Conservation (phyloP, 1,140 invertebrate genomes). For the Steinernema feltiae region DNA sequence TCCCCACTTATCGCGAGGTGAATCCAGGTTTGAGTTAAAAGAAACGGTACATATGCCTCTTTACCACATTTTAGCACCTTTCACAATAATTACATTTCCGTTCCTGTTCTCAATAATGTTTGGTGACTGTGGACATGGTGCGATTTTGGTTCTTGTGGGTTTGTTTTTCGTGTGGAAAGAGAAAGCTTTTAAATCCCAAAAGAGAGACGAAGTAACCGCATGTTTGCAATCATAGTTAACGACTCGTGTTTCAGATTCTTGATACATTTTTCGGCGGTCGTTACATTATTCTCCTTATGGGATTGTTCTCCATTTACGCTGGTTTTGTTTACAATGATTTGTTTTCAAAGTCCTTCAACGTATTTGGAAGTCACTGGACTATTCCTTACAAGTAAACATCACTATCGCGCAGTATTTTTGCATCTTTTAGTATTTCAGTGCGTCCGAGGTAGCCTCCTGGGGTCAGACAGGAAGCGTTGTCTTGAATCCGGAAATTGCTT, state of each 20-base stretch:
- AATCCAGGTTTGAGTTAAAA: slow-evolving; percentile 58
- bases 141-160: slow-evolving; percentile 71
- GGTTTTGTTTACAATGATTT: slow-evolving; percentile 93
- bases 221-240: no score
- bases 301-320: slow-evolving; percentile 90
- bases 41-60: slow-evolving; percentile 18
- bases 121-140: slow-evolving; percentile 80
- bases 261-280: slow-evolving; percentile 92
- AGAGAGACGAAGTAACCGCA: no score
- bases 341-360: slow-evolving; percentile 88
- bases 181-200: no score
- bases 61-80: slow-evolving; percentile 67
- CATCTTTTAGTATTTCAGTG: slow-evolving; percentile 18
- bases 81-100: slow-evolving; percentile 88
- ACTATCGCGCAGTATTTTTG: background rate
- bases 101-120: slow-evolving; percentile 91
- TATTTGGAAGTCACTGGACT: slow-evolving; percentile 82
- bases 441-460: slow-evolving; percentile 16
- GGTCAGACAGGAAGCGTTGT: background rate
- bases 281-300: slow-evolving; percentile 96
- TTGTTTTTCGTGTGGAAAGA: slow-evolving; percentile 74
- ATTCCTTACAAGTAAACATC: slow-evolving; percentile 59
- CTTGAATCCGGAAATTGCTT: slow-evolving; percentile 32
- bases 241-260: slow-evolving; percentile 81
- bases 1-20: slow-evolving; percentile 61